Evolutionary conservation across 2,888 invertebrate genomes (phyloP).

Genomic region (Brachyptera risi): DNA sequence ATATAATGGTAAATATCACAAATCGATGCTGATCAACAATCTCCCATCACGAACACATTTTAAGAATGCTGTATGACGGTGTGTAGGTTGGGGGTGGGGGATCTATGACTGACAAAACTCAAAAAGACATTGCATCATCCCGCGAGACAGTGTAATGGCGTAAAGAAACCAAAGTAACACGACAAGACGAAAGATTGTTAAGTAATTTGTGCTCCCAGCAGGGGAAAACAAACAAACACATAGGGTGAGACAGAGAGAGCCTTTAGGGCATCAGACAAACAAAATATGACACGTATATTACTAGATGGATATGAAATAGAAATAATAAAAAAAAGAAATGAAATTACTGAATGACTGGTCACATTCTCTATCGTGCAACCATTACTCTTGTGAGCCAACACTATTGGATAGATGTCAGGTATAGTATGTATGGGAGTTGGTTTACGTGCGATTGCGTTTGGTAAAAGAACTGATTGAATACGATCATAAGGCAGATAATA

Average conservation of each 20-base stretch:
- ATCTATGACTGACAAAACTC: neutral
- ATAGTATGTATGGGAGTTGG: too few relatives aligned
- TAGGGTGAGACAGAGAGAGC: constrained; percentile 31
- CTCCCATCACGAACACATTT: too few relatives aligned
- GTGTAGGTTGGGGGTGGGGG: too few relatives aligned
- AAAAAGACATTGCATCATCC: too few relatives aligned
- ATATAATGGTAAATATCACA: too few relatives aligned
- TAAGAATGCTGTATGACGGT: too few relatives aligned
- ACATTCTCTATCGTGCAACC: constrained; percentile 50
- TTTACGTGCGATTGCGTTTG: too few relatives aligned
- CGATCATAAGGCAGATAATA: too few relatives aligned
- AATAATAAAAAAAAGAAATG: constrained; percentile 44
- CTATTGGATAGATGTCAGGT: neutral
- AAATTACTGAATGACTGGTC: constrained; percentile 58
- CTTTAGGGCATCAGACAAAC: neutral
- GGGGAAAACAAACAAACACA: constrained; percentile 56
- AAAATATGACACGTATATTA: constrained; percentile 16
- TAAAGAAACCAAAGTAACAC: too few relatives aligned
- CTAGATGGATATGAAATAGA: neutral
- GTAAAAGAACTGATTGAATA: too few relatives aligned
- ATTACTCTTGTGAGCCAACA: constrained; percentile 26
- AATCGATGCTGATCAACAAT: too few relatives aligned
- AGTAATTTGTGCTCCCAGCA: constrained; percentile 61
- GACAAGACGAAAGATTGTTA: constrained; percentile 45
- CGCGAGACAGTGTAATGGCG: too few relatives aligned